These are phyloP conservation scores for Castor canadensis DNA, from an alignment of 2,113 vertebrate genomes.

Conservation along the genomic window DNA sequence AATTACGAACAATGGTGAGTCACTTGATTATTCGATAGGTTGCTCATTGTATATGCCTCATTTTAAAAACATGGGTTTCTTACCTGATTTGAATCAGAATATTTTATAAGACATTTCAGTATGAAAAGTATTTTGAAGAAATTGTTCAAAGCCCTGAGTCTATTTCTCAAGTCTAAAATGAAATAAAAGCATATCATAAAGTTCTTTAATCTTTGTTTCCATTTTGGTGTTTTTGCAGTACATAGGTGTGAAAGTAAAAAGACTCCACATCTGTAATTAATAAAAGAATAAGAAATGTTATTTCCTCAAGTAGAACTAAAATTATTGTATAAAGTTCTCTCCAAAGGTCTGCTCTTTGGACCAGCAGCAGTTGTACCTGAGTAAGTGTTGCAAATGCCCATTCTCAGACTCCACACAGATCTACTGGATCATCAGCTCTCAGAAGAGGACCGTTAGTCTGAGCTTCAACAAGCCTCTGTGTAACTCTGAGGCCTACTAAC, in stretches of 20 bases:
- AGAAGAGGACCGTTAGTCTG: background rate
- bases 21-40: background rate
- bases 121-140: slow-evolving; percentile 18
- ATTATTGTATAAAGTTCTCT: background rate
- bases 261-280: background rate
- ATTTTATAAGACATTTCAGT: background rate
- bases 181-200: background rate
- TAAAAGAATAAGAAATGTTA: background rate
- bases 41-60: background rate
- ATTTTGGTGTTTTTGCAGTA: background rate
- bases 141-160: background rate
- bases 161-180: slow-evolving; percentile 33
- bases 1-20: background rate
- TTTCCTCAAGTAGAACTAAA: background rate
- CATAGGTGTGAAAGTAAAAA: background rate
- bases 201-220: background rate
- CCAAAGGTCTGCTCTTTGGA: too few relatives aligned
- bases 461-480: background rate
- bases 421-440: background rate
- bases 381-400: background rate
- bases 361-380: background rate
- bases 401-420: background rate
- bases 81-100: background rate
- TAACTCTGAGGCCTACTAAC: background rate
- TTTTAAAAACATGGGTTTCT: background rate